These are phyloP conservation scores for Eubucco bourcierii DNA, from an alignment of 2,113 vertebrate genomes.

Conservation along the genomic window DNA sequence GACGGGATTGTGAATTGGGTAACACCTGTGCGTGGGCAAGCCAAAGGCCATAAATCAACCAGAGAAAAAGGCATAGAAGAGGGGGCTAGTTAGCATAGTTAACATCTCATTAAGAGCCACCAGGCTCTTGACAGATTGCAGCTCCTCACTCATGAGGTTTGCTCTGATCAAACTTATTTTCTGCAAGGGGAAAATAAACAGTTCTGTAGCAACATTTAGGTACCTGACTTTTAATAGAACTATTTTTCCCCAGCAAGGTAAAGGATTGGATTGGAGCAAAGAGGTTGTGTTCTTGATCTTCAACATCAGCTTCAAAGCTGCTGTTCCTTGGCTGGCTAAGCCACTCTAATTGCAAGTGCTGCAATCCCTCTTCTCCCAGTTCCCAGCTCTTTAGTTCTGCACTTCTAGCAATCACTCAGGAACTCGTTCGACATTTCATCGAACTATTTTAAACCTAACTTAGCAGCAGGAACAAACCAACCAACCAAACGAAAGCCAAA, in stretches of 20 bases:
- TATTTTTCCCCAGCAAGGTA: background rate
- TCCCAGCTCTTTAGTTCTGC: slow-evolving; percentile 18
- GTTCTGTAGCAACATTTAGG: background rate
- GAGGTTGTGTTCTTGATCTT: slow-evolving; percentile 12
- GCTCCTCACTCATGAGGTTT: background rate
- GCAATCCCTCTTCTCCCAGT: slow-evolving; percentile 7
- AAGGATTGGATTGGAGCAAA: slow-evolving; percentile 1
- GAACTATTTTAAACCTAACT: slow-evolving; percentile 20
- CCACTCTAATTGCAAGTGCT: slow-evolving; percentile 22
- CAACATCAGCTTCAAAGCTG: slow-evolving; percentile 28
- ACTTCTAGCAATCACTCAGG: slow-evolving; percentile 3
- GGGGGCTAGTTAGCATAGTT: background rate
- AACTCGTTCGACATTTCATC: slow-evolving; percentile 15
- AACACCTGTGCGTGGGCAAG: background rate
- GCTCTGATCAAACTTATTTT: background rate
- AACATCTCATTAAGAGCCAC: background rate
- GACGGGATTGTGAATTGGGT: background rate
- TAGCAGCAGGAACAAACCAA: background rate
- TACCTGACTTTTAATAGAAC: slow-evolving; percentile 17
- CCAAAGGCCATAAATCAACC: background rate
- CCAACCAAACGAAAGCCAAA: background rate
- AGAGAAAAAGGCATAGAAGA: background rate
- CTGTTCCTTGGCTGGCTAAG: slow-evolving; percentile 7
- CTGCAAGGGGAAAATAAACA: background rate
- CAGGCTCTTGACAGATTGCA: background rate